phyloP scores from a whole-genome alignment of 1,140 invertebrate genomes.

The Mya arenaria region DNA sequence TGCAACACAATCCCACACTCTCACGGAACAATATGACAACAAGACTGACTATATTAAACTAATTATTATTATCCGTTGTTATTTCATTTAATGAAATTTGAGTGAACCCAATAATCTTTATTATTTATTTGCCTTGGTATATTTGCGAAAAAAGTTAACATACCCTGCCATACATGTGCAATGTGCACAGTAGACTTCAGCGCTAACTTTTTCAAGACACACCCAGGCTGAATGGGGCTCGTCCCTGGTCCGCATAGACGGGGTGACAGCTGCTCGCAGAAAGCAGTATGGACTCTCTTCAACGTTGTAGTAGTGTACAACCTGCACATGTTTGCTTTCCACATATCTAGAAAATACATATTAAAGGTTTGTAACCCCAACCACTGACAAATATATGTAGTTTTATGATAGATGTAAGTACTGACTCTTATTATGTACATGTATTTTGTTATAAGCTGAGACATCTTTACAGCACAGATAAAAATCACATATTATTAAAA shows the following conservation, averaged over 20 bases:
- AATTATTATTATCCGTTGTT: neutral
- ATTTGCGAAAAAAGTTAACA: neutral
- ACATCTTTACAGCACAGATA: neutral
- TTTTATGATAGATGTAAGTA: neutral
- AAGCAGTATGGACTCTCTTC: neutral
- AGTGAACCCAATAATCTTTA: neutral
- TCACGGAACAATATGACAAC: neutral
- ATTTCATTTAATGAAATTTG: neutral
- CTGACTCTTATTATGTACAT: neutral
- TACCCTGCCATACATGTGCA: slow-evolving; percentile 10
- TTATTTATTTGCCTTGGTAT: neutral
- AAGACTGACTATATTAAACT: neutral
- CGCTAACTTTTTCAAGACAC: neutral
- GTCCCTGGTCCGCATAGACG: neutral
- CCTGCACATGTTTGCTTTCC: neutral
- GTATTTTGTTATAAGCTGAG: neutral
- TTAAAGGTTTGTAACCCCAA: neutral
- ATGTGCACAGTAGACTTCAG: neutral
- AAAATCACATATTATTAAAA: neutral
- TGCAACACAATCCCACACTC: neutral
- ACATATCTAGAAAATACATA: slow-evolving; percentile 1
- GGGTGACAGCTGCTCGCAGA: neutral
- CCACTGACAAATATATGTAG: neutral
- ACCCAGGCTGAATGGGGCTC: neutral
- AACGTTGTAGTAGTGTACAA: neutral